These are phyloP conservation scores for Dysmachus trigonus DNA, from an alignment of 2,888 invertebrate species.

Conservation along the genomic window DNA sequence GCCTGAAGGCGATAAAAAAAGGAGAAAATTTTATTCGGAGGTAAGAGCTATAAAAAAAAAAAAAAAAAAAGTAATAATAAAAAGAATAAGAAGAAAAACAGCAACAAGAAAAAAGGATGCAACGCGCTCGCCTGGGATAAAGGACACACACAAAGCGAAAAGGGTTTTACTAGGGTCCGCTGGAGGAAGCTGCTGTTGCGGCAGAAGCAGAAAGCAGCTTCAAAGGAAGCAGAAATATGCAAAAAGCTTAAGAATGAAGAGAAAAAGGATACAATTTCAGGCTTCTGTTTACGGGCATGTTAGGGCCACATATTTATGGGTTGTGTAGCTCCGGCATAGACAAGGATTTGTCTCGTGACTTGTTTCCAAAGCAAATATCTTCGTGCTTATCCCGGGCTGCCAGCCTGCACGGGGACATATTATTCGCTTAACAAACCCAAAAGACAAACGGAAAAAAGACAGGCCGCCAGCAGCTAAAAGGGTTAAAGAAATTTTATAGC, in stretches of 20 bases:
- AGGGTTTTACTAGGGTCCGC: constrained; percentile 38
- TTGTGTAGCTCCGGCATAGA: constrained; percentile 41
- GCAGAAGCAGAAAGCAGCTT: constrained; percentile 36
- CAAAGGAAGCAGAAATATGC: constrained; percentile 44
- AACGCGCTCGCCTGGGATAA: neutral
- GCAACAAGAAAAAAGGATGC: neutral
- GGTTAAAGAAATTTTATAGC: constrained; percentile 42
- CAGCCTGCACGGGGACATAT: constrained; percentile 15
- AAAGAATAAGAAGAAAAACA: constrained; percentile 1
- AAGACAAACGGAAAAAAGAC: constrained; percentile 42
- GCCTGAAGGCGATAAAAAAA: constrained; percentile 44
- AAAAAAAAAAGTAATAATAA: neutral
- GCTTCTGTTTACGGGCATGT: constrained; percentile 31
- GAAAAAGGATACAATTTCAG: constrained; percentile 44
- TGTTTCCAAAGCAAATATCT: constrained; percentile 45
- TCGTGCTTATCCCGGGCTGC: constrained; percentile 26
- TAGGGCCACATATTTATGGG: constrained; percentile 43
- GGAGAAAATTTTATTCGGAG: constrained; percentile 44
- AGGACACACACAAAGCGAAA: constrained; percentile 30
- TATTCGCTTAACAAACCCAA: constrained; percentile 44
- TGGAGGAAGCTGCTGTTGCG: neutral
- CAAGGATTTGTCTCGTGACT: constrained; percentile 48
- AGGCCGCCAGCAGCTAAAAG: constrained; percentile 32
- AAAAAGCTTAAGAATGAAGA: constrained; percentile 44
- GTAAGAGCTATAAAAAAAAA: constrained; percentile 39